A percentile compares a stretch with the other conserved stretches of the same genome.
phyloP scores from a whole-genome alignment of 2,797 vertebrate species.

The Sebastes variabilis region DNA sequence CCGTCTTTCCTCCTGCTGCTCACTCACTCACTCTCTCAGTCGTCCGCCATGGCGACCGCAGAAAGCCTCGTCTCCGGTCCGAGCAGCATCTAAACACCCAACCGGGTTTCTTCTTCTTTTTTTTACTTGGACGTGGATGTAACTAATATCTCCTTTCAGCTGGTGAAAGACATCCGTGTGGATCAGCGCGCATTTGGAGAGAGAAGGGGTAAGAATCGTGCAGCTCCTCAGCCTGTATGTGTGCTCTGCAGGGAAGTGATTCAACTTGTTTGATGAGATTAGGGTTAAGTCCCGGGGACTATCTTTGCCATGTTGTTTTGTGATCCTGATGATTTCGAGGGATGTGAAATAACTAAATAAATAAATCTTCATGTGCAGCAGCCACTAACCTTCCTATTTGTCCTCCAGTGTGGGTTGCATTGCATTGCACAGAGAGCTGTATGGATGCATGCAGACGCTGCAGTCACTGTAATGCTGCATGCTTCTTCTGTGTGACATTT shows the following conservation, averaged over 20 bases:
- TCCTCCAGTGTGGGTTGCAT: conserved; percentile 36
- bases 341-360: conserved; percentile 14
- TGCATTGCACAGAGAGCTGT: conserved; percentile 20
- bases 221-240: conserved; percentile 30
- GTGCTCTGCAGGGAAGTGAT: conserved; percentile 68
- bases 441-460: conserved; percentile 34
- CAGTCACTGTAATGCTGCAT: conserved; percentile 25
- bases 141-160: conserved; percentile 18
- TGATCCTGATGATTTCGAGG: conserved; percentile 60
- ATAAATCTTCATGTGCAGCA: conserved; percentile 13
- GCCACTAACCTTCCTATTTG: conserved; percentile 33
- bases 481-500: conserved; percentile 24
- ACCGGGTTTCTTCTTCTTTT: neutral
- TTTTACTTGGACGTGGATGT: conserved; percentile 58
- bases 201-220: conserved; percentile 65
- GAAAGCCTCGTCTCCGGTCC: conserved; percentile 54
- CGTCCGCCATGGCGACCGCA: conserved; percentile 85
- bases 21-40: conserved; percentile 66
- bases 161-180: conserved; percentile 53
- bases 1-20: conserved; percentile 65
- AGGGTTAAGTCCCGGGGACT: conserved; percentile 71
- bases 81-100: conserved; percentile 59
- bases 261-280: conserved; percentile 82
- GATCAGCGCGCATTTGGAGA: conserved; percentile 58
- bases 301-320: conserved; percentile 55